Percentiles rank a stretch among this genome's conserved stretches.
These are phyloP conservation scores for Carabus problematicus DNA, from an alignment of 2,888 invertebrate species.

Conservation along the genomic window DNA sequence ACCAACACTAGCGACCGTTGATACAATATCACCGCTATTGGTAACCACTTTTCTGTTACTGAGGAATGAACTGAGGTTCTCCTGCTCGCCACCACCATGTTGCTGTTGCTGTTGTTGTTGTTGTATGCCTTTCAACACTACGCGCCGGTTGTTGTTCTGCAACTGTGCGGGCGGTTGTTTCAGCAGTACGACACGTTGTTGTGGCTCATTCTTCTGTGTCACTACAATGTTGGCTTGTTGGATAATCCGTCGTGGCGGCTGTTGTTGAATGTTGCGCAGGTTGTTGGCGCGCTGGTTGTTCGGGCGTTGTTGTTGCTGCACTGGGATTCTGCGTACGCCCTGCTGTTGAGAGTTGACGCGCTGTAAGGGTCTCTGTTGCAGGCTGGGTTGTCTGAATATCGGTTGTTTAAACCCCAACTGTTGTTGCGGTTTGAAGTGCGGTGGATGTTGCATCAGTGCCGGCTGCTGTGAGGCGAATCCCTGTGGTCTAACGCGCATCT, in stretches of 20 bases:
- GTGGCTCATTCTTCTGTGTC: slow-evolving; percentile 21
- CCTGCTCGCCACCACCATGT: slow-evolving; percentile 34
- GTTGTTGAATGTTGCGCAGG: slow-evolving; percentile 11
- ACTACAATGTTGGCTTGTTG: slow-evolving; percentile 21
- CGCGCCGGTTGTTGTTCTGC: slow-evolving; percentile 21
- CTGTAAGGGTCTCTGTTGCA: slow-evolving; percentile 4
- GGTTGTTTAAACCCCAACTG: neutral
- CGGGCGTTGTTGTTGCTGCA: slow-evolving; percentile 6
- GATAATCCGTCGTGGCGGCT: slow-evolving; percentile 7
- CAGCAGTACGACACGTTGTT: slow-evolving; percentile 27
- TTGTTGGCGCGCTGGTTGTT: neutral
- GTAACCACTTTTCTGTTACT: slow-evolving; percentile 51
- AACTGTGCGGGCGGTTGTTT: slow-evolving; percentile 10
- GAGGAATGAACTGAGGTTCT: slow-evolving; percentile 49
- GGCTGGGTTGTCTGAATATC: neutral
- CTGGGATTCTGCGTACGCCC: slow-evolving; percentile 10
- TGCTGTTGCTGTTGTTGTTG: too few relatives aligned
- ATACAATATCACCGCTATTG: slow-evolving; percentile 46
- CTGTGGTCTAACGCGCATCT: neutral
- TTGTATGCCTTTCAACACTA: slow-evolving; percentile 34
- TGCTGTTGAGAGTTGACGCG: slow-evolving; percentile 17
- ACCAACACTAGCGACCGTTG: neutral
- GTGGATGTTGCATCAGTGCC: neutral
- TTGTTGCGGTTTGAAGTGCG: neutral
- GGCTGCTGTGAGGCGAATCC: neutral